A percentile compares a stretch with the other conserved stretches of the same genome.
Conservation (phyloP, 64 coral and sea anemone genomes). For the Acropora tenuis region DNA sequence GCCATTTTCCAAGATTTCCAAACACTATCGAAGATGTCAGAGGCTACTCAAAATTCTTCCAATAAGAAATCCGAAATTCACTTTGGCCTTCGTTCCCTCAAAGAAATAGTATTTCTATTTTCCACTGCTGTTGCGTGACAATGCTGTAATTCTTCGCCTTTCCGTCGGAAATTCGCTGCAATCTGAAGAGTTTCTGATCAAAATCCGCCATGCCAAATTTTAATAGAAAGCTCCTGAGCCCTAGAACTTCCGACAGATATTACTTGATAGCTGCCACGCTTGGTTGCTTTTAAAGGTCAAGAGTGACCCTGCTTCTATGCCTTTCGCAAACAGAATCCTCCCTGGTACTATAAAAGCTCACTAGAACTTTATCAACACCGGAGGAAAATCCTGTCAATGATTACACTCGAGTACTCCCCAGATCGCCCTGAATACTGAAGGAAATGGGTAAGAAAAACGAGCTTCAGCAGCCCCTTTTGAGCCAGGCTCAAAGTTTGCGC, state of each 20-base stretch:
- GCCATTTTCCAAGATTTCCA: too few species aligned
- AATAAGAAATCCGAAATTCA: neutral
- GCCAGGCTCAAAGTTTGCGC: neutral
- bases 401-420: neutral
- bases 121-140: conserved; percentile 28
- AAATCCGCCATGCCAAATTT: conserved; percentile 44
- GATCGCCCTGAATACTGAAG: neutral
- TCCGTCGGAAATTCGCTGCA: conserved; percentile 15
- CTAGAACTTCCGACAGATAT: conserved; percentile 17
- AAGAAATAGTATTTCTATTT: conserved; percentile 36
- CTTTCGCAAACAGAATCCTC: neutral
- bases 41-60: too few species aligned
- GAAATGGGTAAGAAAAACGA: neutral
- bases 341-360: neutral
- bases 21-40: too few species aligned
- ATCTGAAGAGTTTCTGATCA: conserved; percentile 34
- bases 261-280: conserved; percentile 39
- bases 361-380: neutral
- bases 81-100: neutral
- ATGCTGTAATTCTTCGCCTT: conserved; percentile 48
- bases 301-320: neutral
- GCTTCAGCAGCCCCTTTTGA: neutral
- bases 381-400: neutral
- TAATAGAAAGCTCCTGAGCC: conserved; percentile 4
- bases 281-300: neutral